Percentiles rank a stretch among this genome's conserved stretches.
These are phyloP conservation scores for Carettochelys insculpta DNA, from an alignment of 2,113 vertebrate genomes.

Conservation along the genomic window DNA sequence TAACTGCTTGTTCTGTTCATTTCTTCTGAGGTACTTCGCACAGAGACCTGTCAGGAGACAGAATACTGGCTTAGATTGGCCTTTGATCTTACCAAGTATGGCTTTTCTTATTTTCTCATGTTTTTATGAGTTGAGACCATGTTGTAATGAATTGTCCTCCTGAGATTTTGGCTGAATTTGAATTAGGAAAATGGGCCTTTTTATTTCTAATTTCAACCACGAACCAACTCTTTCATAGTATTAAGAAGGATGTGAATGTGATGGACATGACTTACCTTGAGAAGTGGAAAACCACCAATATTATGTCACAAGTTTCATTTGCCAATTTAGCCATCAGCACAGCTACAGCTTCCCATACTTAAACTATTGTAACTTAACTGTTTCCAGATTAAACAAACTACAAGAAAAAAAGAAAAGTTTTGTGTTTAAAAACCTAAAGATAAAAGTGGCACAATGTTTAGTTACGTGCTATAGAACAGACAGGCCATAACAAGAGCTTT, in stretches of 20 bases:
- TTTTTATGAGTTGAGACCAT: neutral
- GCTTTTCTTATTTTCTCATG: too few species aligned
- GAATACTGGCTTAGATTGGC: too few species aligned
- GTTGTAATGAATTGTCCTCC: neutral
- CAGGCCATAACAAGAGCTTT: neutral
- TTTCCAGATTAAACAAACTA: neutral
- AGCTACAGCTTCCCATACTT: neutral
- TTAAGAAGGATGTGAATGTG: neutral
- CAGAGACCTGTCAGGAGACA: too few species aligned
- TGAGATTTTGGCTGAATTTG: neutral
- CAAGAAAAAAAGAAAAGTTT: neutral
- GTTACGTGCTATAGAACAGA: conserved; percentile 7
- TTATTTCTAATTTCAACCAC: neutral
- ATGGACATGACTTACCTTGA: neutral
- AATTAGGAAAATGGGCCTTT: neutral
- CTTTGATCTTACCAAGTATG: too few species aligned
- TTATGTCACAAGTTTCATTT: neutral
- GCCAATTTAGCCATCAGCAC: neutral
- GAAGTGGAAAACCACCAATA: neutral
- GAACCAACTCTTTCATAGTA: neutral
- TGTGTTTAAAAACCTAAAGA: conserved; percentile 20
- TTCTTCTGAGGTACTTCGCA: too few species aligned
- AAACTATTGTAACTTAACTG: neutral
- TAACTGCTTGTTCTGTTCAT: too few species aligned
- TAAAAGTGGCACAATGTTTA: conserved; percentile 19